Evolutionary conservation across 2,888 invertebrate genomes (phyloP), one percentile per base, ranked within the genome.

Genomic region (Tholera decimalis): DNA sequence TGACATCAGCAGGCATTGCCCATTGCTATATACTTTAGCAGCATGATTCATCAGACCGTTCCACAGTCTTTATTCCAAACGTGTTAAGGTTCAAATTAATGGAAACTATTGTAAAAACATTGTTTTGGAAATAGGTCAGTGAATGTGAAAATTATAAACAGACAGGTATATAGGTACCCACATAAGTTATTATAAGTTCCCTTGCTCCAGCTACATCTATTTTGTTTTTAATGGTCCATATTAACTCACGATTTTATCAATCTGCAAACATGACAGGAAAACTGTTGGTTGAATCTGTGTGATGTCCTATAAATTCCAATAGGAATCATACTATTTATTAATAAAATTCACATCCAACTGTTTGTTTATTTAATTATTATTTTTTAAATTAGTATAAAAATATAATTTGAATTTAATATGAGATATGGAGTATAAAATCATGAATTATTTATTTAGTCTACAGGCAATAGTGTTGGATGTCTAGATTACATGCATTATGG

Each of bases 1-100:
- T 94, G 94, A 95, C 94, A 95, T 94, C 94, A 95, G 94, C 92
- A 88, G 84, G 84, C 91, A 84, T 85, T 88, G 85, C 87, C 87
- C 83, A 88, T 83, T 87, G 87, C 85, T 91, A 88, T 91, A 90
- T 91, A 92, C 89, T 91, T 86, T 86, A 84, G 83, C 81, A 85
- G 83, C 82, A 88, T 94, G 93, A 93, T 88, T 94, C 93, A 93
- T 90, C 85, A 73, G 73, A 72, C 81, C 70, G 78, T 66, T 66
- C 69, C 63, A 72, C 76, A 71, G 76, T 67, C 82, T 83, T 68
- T 85, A 85, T 60, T 71, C 58, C 56, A 62, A 63, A 67, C 46
- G 61, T 46, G 60, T 20, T 80, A 79, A 67, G 78, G 77, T 82
- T 80, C 68, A 81, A 69, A 71, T 67, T 57, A 72, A 58, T 62